These are phyloP conservation scores for Amia ocellicauda DNA, from an alignment of 2,113 vertebrate genomes.

Conservation along the genomic window DNA sequence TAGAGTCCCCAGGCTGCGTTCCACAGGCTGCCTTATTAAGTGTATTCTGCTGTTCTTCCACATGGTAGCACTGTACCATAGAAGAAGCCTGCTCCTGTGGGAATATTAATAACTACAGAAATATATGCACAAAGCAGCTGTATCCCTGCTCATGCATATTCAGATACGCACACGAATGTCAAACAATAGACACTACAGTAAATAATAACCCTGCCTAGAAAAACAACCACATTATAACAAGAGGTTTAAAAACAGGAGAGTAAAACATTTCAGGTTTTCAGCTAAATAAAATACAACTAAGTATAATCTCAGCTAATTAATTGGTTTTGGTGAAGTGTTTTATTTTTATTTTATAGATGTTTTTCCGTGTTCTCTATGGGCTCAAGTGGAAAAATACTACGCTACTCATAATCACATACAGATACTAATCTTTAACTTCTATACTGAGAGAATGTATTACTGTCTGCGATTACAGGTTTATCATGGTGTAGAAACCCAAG, in stretches of 20 bases:
- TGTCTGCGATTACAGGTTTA: no score
- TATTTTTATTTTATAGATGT: no score
- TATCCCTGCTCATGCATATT: slow-evolving; percentile 42
- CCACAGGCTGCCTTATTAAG: slow-evolving; percentile 9
- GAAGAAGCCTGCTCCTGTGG: slow-evolving; percentile 47
- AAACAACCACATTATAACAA: slow-evolving; percentile 29
- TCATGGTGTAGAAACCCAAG: no score
- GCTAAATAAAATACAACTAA: no score
- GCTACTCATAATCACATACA: no score
- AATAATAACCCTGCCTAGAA: neutral
- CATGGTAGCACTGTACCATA: slow-evolving; percentile 56
- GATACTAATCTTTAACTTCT: no score
- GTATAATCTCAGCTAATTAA: no score
- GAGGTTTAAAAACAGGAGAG: slow-evolving; percentile 31
- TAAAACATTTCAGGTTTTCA: no score
- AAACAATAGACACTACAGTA: slow-evolving; percentile 41
- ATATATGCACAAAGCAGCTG: slow-evolving; percentile 49
- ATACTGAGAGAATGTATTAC: no score
- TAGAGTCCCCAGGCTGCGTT: neutral
- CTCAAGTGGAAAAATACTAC: no score
- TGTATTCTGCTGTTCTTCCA: slow-evolving; percentile 58
- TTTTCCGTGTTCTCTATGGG: no score
- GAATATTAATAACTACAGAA: slow-evolving; percentile 48
- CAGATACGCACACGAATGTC: slow-evolving; percentile 33
- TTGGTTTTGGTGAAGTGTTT: no score